Conservation (phyloP, 30 jellyfish, hydroid and myxozoan genomes). For the Mastigias papua region DNA sequence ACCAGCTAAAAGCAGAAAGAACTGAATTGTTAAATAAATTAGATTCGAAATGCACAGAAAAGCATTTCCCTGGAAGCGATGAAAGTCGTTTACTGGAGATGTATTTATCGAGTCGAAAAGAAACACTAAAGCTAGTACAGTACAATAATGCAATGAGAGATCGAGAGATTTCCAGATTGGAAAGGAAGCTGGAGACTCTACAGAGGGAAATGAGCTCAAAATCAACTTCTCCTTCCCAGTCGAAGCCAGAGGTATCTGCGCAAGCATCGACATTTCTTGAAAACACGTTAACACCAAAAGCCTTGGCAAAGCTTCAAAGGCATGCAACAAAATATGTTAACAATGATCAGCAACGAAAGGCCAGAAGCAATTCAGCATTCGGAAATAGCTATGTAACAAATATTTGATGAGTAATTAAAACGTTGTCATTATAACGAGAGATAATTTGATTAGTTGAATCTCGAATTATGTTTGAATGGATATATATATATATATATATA, state of each 20-base stretch:
- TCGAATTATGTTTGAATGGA: no score
- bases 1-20: not conserved
- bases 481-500: no score
- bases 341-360: not conserved
- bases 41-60: not conserved
- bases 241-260: not conserved
- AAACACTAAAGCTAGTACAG: not conserved
- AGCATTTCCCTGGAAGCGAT: not conserved
- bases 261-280: not conserved
- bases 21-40: not conserved
- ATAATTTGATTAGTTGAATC: no score
- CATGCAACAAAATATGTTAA: constrained; percentile 8
- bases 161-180: not conserved
- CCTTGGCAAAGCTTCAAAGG: constrained; percentile 27
- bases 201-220: not conserved
- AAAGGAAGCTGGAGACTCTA: not conserved
- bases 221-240: not conserved
- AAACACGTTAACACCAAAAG: constrained; percentile 1
- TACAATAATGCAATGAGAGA: not conserved
- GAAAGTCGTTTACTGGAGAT: not conserved
- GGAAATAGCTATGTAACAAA: not conserved
- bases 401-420: not conserved
- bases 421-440: not conserved
- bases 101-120: not conserved
- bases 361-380: not conserved